These are phyloP conservation scores for Bufo bufo DNA, from an alignment of 2,113 vertebrate genomes.

Conservation along the genomic window DNA sequence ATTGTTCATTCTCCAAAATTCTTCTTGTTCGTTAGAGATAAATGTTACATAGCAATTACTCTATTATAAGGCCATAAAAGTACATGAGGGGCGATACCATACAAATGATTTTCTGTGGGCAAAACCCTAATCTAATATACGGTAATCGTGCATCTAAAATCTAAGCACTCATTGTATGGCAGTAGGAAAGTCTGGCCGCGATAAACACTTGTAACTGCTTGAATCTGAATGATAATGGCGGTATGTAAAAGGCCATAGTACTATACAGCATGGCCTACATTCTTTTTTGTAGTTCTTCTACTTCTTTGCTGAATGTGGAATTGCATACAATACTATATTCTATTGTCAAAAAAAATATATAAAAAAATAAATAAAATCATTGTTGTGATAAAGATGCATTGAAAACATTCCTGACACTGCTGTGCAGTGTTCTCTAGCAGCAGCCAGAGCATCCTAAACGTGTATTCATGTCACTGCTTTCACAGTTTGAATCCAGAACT, in stretches of 20 bases:
- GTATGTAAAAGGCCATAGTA: not conserved
- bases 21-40: not conserved
- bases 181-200: too few relatives aligned
- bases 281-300: not conserved
- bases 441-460: not conserved
- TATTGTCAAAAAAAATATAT: too few relatives aligned
- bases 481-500: not conserved
- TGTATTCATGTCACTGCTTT: not conserved
- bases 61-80: not conserved
- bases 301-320: not conserved
- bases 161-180: too few relatives aligned
- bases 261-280: not conserved
- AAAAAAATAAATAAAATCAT: not conserved
- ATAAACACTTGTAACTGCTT: not conserved
- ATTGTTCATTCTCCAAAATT: not conserved
- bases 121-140: too few relatives aligned
- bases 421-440: conserved; percentile 5
- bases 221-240: not conserved
- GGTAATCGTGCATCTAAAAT: too few relatives aligned
- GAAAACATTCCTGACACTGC: conserved; percentile 28
- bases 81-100: not conserved
- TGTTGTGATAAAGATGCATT: not conserved
- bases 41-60: not conserved
- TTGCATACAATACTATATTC: not conserved
- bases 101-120: not conserved